A percentile compares a stretch with the other conserved stretches of the same genome.
Evolutionary conservation across 2,797 vertebrate species (phyloP).

Genomic region (Loriculus beryllinus): DNA sequence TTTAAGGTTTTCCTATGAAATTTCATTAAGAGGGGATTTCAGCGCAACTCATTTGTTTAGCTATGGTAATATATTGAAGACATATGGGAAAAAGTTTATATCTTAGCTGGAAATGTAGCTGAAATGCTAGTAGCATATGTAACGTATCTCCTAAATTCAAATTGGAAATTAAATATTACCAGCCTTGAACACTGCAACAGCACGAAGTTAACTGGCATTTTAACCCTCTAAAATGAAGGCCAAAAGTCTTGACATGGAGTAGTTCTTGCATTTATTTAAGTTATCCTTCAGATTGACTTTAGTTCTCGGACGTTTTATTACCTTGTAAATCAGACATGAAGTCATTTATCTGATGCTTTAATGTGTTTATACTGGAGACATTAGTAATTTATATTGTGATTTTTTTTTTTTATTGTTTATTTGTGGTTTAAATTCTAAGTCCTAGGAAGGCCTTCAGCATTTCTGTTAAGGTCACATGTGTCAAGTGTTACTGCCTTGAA

Average conservation of each 20-base stretch:
- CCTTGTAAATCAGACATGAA: not conserved
- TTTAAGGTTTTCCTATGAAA: not conserved
- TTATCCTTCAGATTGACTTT: not conserved
- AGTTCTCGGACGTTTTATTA: not conserved
- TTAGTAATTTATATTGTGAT: not conserved
- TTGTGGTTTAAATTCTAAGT: constrained; percentile 6
- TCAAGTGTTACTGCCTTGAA: not conserved
- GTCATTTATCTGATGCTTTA: not conserved
- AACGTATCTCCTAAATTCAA: not conserved
- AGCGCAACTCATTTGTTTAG: not conserved
- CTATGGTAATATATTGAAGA: not conserved
- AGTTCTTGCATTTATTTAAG: not conserved
- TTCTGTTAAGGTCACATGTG: not conserved
- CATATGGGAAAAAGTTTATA: not conserved
- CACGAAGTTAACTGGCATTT: not conserved
- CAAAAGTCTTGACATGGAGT: not conserved
- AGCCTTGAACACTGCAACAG: not conserved
- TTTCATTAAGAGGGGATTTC: not conserved
- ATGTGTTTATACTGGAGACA: not conserved
- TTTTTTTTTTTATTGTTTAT: not conserved
- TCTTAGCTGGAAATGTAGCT: not conserved
- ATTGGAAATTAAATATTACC: not conserved
- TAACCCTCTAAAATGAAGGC: not conserved
- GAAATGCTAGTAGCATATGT: not conserved
- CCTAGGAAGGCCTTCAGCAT: not conserved